Base-by-base conservation (phyloP, 2,888 invertebrate genomes). In the Galeruca laticollis region DNA sequence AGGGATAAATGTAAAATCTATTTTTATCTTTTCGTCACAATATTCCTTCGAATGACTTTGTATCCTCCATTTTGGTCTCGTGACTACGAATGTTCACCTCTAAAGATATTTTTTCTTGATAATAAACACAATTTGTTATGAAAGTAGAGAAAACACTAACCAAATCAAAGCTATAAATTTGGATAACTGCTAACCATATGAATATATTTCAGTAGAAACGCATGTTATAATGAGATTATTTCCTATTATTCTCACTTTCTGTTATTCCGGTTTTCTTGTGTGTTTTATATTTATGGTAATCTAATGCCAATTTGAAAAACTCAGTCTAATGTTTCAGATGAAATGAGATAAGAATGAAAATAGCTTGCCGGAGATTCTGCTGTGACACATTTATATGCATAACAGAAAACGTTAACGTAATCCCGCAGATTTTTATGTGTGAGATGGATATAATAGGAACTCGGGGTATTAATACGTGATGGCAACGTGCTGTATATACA, bases 261-360 rank as follows among this genome's bases (percentile, higher is more conserved):
- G 52, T 40, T 52, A 56, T 63, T 54, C 67, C 35, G 31, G 35
- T 60, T 69, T 54, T 20, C 60, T 49, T 54, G 60, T 40, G 33
- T 49, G 66, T 65, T 62, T 59, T 68, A 69, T 65, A 66, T 71
- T 66, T 71, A 71, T 71, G 71, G 59, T 71, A 69, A 71, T 71
- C 49, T 26, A 47, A 21, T 57, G 61, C 57, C 61, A 69, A 69
- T 71, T 71, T 66, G 60, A 61, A 57, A 37, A 57, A 33, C 64
- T 54, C 57, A 61, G 33, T 47, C 15, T 57, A 65, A 63, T 63
- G 35, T 68, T 57, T 33, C 52, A 21, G 47, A 66, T 40, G 37
- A 66, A 57, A 64, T 69, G 61, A 69, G 71, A 71, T 47, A 68
- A 57, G 69, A 66, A 71, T 71, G 69, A 71, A 69, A 71, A 71